Conservation (phyloP, 2,888 invertebrate species). For the Pyrgus malvae region DNA sequence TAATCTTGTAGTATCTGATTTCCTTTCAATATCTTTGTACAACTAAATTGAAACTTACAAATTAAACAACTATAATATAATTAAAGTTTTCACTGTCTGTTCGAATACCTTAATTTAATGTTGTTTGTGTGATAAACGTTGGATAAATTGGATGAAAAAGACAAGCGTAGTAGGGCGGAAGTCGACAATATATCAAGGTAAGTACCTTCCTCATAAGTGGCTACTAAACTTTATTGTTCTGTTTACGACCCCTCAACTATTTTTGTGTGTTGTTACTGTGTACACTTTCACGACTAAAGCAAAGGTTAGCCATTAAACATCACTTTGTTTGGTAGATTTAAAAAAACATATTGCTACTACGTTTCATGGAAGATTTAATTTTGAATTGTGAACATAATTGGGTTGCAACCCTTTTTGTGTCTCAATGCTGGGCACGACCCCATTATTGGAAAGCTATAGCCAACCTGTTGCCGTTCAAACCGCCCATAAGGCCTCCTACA, state of each 20-base stretch:
- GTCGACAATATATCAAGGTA: constrained; percentile 38
- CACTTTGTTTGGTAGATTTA: neutral
- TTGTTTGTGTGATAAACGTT: constrained; percentile 42
- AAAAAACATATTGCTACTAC: neutral
- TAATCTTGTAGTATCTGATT: too few species aligned
- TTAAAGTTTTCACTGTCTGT: neutral
- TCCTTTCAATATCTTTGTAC: too few species aligned
- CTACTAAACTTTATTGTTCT: constrained; percentile 71
- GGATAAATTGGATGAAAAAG: constrained; percentile 50
- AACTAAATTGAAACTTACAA: too few species aligned
- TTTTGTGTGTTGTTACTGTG: constrained; percentile 38
- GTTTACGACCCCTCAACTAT: constrained; percentile 62
- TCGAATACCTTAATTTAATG: neutral
- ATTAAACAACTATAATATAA: neutral
- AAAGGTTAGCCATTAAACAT: neutral
- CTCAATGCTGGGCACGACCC: too few species aligned
- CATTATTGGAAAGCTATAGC: too few species aligned
- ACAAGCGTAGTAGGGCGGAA: constrained; percentile 41
- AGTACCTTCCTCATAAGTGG: constrained; percentile 58
- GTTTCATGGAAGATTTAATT: too few species aligned
- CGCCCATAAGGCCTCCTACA: too few species aligned
- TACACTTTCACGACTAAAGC: neutral
- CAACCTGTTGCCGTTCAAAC: too few species aligned
- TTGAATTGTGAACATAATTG: too few species aligned
- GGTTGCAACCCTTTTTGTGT: too few species aligned